These are phyloP conservation scores for Odontamblyopus rebecca DNA, from an alignment of 2,797 vertebrate genomes.

Conservation along the genomic window DNA sequence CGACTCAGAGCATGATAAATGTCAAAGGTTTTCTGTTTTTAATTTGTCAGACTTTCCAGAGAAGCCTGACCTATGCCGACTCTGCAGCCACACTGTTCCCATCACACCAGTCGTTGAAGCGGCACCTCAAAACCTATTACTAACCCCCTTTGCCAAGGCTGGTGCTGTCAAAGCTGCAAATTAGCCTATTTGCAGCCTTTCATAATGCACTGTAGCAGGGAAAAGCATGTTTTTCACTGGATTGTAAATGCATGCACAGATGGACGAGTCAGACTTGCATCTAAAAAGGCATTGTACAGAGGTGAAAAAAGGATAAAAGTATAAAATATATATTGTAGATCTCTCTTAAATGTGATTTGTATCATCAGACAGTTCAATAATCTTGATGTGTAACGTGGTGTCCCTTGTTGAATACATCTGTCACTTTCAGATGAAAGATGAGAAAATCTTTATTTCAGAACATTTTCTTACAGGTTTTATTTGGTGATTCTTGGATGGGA, in stretches of 20 bases:
- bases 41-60: constrained; percentile 77
- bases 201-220: constrained; percentile 67
- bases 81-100: constrained; percentile 62
- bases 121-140: constrained; percentile 72
- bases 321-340: background rate
- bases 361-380: background rate
- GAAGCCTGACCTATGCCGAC: constrained; percentile 73
- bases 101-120: constrained; percentile 71
- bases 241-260: background rate
- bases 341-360: background rate
- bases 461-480: too few relatives aligned
- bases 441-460: too few relatives aligned
- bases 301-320: background rate
- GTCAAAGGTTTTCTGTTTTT: constrained; percentile 78
- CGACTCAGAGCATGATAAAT: constrained; percentile 74
- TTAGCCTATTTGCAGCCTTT: constrained; percentile 77
- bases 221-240: constrained; percentile 55
- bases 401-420: too few relatives aligned
- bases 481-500: too few relatives aligned
- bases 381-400: too few relatives aligned
- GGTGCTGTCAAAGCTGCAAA: constrained; percentile 73
- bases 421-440: too few relatives aligned
- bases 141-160: constrained; percentile 57
- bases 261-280: background rate
- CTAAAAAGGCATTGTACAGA: background rate